Evolutionary conservation across 2,888 invertebrate genomes (phyloP).

Genomic region (Stramonita haemastoma): DNA sequence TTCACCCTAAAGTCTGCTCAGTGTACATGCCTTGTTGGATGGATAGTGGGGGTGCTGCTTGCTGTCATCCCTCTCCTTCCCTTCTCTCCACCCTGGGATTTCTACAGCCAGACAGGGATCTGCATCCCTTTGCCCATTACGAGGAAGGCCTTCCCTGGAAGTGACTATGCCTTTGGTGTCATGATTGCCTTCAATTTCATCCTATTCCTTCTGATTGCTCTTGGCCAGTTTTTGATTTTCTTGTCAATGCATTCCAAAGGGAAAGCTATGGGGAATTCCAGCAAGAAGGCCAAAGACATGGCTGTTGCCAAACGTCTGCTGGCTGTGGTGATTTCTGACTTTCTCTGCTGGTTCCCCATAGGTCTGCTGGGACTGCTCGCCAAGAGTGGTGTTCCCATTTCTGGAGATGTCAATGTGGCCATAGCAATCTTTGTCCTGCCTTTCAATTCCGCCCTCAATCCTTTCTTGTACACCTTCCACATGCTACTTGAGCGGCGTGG

Average conservation of each 20-base stretch:
- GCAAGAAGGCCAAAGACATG: constrained; percentile 37
- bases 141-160: constrained; percentile 68
- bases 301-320: constrained; percentile 44
- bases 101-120: constrained; percentile 70
- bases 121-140: constrained; percentile 75
- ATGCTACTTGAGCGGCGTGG: constrained; percentile 36
- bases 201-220: constrained; percentile 69
- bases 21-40: constrained; percentile 55
- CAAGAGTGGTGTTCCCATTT: constrained; percentile 32
- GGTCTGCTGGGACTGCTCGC: constrained; percentile 44
- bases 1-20: constrained; percentile 61
- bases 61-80: constrained; percentile 71
- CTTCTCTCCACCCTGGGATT: constrained; percentile 57
- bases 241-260: constrained; percentile 50
- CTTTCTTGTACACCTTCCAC: constrained; percentile 57
- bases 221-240: constrained; percentile 73
- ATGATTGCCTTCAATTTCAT: constrained; percentile 72
- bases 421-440: constrained; percentile 78
- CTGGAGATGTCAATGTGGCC: constrained; percentile 44
- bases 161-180: constrained; percentile 73
- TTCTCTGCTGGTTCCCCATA: constrained; percentile 48
- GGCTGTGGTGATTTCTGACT: constrained; percentile 43
- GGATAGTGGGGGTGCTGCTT: constrained; percentile 64
- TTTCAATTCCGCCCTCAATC: constrained; percentile 80
- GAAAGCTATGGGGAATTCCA: not conserved